Conservation (phyloP, 2,113 vertebrate genomes). For the Notechis scutatus region DNA sequence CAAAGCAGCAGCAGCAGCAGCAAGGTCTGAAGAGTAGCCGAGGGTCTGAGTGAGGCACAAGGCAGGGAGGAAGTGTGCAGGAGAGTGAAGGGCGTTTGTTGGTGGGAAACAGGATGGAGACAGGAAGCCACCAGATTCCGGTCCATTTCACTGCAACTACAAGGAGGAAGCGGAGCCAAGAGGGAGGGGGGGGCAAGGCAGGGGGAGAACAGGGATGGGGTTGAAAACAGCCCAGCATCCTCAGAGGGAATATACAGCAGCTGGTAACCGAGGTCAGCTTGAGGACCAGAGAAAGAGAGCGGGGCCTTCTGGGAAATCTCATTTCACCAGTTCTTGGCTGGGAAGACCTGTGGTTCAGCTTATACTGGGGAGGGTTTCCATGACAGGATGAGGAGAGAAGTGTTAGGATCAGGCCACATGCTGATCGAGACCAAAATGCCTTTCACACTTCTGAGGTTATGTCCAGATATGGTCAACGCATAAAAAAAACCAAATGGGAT, state of each 20-base stretch:
- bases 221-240: not conserved
- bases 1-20: no score
- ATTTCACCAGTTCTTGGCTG: not conserved
- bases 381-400: not conserved
- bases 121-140: slow-evolving; percentile 24
- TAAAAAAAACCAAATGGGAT: not conserved
- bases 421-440: not conserved
- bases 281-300: not conserved
- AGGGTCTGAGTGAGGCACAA: not conserved
- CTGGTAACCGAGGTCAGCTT: not conserved
- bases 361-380: not conserved
- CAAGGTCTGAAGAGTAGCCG: not conserved
- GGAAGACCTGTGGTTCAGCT: no score
- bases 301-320: not conserved
- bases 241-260: no score
- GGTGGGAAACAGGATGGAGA: slow-evolving; percentile 3
- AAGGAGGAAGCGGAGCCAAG: slow-evolving; percentile 6
- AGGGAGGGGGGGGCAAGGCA: not conserved
- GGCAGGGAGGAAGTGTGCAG: slow-evolving; percentile 19
- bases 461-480: not conserved
- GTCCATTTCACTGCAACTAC: not conserved
- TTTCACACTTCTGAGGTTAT: not conserved
- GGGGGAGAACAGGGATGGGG: not conserved
- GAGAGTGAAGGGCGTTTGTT: not conserved
- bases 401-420: not conserved